A percentile compares a stretch with the other conserved stretches of the same genome.
Conservation (phyloP, 2,113 vertebrate species). For the Lates calcarifer region DNA sequence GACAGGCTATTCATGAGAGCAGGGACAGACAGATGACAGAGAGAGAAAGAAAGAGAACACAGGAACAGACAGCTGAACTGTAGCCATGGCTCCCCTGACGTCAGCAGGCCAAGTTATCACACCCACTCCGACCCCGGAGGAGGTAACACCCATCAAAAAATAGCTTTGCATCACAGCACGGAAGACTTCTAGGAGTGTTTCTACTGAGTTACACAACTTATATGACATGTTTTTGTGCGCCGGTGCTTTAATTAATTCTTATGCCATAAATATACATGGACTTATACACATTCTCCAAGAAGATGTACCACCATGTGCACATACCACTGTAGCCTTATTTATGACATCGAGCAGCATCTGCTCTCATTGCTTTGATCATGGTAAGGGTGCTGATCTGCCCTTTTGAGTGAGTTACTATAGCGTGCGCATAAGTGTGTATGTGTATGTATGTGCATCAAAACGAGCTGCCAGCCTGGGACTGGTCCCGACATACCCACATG, state of each 20-base stretch:
- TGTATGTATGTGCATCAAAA: background rate
- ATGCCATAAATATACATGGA: background rate
- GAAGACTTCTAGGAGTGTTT: constrained; percentile 6
- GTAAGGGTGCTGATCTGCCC: constrained; percentile 17
- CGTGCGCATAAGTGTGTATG: background rate
- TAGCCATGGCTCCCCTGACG: constrained; percentile 64
- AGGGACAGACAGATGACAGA: constrained; percentile 49
- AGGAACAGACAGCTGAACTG: constrained; percentile 72
- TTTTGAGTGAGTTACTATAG: constrained; percentile 20
- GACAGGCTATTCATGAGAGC: constrained; percentile 59
- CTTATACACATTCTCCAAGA: background rate
- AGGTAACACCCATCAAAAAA: constrained; percentile 40
- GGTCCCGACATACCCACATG: background rate
- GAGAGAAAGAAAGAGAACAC: constrained; percentile 48
- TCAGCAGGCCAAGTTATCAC: constrained; percentile 50
- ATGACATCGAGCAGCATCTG: constrained; percentile 10
- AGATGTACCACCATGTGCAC: background rate
- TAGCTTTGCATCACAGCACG: constrained; percentile 12
- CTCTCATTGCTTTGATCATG: constrained; percentile 21
- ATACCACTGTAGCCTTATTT: background rate
- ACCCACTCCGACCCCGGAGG: constrained; percentile 1
- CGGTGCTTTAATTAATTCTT: background rate
- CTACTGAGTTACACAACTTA: constrained; percentile 11
- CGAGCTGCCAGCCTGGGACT: background rate
- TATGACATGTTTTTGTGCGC: background rate